Base-by-base conservation (phyloP, 2,113 vertebrate species). In the Neomonachus schauinslandi region DNA sequence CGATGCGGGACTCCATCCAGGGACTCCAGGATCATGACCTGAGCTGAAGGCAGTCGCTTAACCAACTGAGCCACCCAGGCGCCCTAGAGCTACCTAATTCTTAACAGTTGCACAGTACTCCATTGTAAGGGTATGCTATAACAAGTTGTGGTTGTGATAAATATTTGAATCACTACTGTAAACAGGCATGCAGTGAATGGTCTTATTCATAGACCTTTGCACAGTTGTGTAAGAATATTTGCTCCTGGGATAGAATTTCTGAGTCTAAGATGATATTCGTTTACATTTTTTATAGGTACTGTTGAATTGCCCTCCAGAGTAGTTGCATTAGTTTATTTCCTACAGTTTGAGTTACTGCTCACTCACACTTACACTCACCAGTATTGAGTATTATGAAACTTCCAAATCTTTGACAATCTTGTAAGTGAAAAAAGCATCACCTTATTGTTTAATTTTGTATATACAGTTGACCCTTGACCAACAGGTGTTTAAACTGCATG, bases 401-500 rank as follows among this genome's bases (percentile, higher is more conserved):
- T 82, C n/a, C 21, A 87, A 92, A 46, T 87, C 28, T 74, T 63
- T 92, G 83, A 88, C 28, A 74, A 31, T 71, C n/a, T 95, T 46
- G 46, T 63, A 81, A 90, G 21, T 85, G 42, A 71, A 85, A 71
- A 53, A 22, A 26, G 33, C 61, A 53, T 22, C 51, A 84, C 11
- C 69, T 46, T 63, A 63, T 65, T 39, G 49, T 71, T 77, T 53
- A 49, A 36, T 83, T 83, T 76, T 59, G 18, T 89, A 42, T 71
- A 49, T 36, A 69, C 33, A 69, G 33, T 21, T 69, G 67, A 69
- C 67, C 33, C 67, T n/a, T 69, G 18, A 10, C 33, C 67, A 69
- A 69, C 65, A 69, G 31, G 59, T 33, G 31, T n/a, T n/a, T 69
- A 7, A 36, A 69, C 67, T 69, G 16, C 8, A n/a, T 69, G 33